Evolutionary conservation across 2,888 invertebrate species (phyloP).

Genomic region (Cantharis nigra): DNA sequence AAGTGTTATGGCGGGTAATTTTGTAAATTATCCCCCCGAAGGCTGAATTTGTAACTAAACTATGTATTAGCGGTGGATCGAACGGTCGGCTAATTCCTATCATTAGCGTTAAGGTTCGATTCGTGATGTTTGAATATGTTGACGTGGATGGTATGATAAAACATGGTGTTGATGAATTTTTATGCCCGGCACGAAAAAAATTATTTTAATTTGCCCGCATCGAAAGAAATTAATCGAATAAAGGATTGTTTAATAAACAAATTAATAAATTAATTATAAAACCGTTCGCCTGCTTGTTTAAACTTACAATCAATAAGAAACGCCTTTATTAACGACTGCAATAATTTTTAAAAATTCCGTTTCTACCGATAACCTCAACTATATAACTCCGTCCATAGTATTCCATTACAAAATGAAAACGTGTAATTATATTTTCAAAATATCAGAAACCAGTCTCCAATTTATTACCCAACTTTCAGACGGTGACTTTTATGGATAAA

Average conservation of each 20-base stretch:
- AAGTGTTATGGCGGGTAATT: slow-evolving; percentile 58
- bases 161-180: slow-evolving; percentile 16
- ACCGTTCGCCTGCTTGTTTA: slow-evolving; percentile 5
- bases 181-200: not conserved
- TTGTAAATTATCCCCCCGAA: slow-evolving; percentile 64
- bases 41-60: slow-evolving; percentile 68
- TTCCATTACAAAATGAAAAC: slow-evolving; percentile 55
- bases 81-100: slow-evolving; percentile 62
- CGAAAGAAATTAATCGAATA: not conserved
- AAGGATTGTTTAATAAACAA: not conserved
- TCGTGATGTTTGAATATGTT: slow-evolving; percentile 60
- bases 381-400: slow-evolving; percentile 43
- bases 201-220: not conserved
- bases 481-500: slow-evolving; percentile 37
- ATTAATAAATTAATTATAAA: slow-evolving; percentile 19
- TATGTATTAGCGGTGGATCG: slow-evolving; percentile 68
- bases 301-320: slow-evolving; percentile 18
- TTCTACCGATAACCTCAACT: slow-evolving; percentile 30
- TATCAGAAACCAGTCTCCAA: slow-evolving; percentile 57
- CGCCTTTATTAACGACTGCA: slow-evolving; percentile 21
- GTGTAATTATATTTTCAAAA: slow-evolving; percentile 56
- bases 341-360: slow-evolving; percentile 26
- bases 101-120: slow-evolving; percentile 58
- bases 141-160: slow-evolving; percentile 46
- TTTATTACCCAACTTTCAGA: slow-evolving; percentile 60